Base-by-base conservation (phyloP, 2,797 vertebrate genomes). In the Apodemus agrarius region DNA sequence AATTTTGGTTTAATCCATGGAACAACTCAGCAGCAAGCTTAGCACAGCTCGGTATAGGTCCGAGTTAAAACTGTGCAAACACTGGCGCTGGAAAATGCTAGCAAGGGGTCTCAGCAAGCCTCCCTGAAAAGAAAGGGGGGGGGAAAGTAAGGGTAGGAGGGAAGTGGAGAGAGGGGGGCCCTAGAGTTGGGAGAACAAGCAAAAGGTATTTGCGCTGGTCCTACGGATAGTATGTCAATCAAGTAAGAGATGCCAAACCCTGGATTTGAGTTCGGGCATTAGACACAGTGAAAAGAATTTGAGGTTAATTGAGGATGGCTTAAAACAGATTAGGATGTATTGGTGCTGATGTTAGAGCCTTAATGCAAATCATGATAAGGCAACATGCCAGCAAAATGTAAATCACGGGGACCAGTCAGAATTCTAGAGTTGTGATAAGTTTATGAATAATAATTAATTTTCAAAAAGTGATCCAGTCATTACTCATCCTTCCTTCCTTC, bases 361-460 rank as follows among this genome's bases (percentile, higher is more conserved):
- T 63, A 74, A 57, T 40, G 26, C 49, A 67, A 57, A 61, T 37
- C n/a, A 43, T 6, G 34, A 37, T 79, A 31, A 81, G 54, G 81
- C 29, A 85, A 46, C 16, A 61, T 76, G 26, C 1, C 26, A 54
- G 4, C 54, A 4, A 85, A n/a, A 69, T 21, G 0, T 22, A 76
- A 84, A 19, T 43, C 43, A 14, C 59, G 2, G 69, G 75, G 26
- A 40, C 78, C 17, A 78, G 69, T 69, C 74, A 72, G 84, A 95
- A 76, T 75, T 74, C n/a, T 89, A 72, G 43, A 91, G 76, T 82
- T 13, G 37, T 89, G 26, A 46, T 89, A 76, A 78, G 65, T 95
- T 90, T 24, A 74, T 83, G 43, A 72, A 52, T 63, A 83, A 40
- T n/a, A 89, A 89, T 72, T 86, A 90, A 82, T 49, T 74, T 90